Conservation (phyloP, 2,113 vertebrate genomes). For the Ictalurus furcatus region DNA sequence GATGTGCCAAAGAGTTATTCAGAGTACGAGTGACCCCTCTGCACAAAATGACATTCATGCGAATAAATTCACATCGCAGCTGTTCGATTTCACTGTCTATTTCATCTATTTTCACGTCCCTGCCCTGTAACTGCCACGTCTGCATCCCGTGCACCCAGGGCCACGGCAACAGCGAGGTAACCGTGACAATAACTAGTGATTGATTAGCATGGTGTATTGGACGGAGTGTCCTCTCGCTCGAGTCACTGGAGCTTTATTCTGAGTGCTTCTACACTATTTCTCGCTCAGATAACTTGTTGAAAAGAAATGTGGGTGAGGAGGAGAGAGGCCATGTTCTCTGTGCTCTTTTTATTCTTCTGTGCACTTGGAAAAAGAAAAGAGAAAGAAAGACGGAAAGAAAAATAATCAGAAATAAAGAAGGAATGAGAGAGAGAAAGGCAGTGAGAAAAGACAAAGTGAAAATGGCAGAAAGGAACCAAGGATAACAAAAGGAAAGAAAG, state of each 20-base stretch:
- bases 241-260: constrained; percentile 33
- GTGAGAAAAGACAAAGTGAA: not conserved
- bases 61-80: constrained; percentile 46
- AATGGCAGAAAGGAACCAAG: not conserved
- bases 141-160: constrained; percentile 43
- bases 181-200: constrained; percentile 65
- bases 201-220: constrained; percentile 73
- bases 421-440: no score
- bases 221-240: constrained; percentile 69
- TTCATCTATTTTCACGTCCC: constrained; percentile 44
- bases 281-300: not conserved
- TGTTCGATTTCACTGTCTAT: constrained; percentile 54
- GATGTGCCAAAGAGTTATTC: constrained; percentile 28
- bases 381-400: not conserved
- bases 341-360: not conserved
- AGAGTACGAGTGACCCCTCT: constrained; percentile 30
- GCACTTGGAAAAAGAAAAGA: not conserved
- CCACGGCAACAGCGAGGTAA: constrained; percentile 10
- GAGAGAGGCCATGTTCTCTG: not conserved
- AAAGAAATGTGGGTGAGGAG: not conserved
- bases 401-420: not conserved
- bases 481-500: not conserved
- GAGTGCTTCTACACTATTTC: not conserved
- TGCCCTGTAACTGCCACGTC: constrained; percentile 60
- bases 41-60: constrained; percentile 38